Percentiles rank a stretch among this genome's conserved stretches.
Conservation (phyloP, 1,140 invertebrate species). For the Thalassaphorura encarpata region DNA sequence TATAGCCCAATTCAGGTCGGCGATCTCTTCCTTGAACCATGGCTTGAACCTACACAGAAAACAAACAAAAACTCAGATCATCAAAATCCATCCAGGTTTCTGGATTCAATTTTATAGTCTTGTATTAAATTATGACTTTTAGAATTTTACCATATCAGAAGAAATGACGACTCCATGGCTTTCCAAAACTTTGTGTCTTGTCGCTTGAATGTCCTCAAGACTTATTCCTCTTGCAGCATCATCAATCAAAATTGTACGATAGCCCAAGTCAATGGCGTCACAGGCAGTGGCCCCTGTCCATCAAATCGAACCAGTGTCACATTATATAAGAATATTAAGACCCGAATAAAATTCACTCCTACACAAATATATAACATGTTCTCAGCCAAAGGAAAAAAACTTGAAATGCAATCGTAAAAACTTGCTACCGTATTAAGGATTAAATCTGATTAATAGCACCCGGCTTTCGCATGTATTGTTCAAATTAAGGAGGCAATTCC, state of each 20-base stretch:
- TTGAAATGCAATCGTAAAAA: too few relatives aligned
- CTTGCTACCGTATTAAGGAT: too few relatives aligned
- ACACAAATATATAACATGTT: too few relatives aligned
- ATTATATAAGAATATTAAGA: too few relatives aligned
- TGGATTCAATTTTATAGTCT: too few relatives aligned
- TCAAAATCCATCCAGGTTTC: too few relatives aligned
- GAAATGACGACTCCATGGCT: slow-evolving; percentile 68
- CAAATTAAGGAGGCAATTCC: too few relatives aligned
- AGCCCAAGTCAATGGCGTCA: slow-evolving; percentile 77
- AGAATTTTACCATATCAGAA: slow-evolving; percentile 54
- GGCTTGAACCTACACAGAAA: slow-evolving; percentile 51
- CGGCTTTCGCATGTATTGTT: too few relatives aligned
- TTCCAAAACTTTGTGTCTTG: slow-evolving; percentile 59
- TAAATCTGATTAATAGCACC: too few relatives aligned
- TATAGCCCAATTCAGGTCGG: slow-evolving; percentile 73
- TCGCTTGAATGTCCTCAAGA: slow-evolving; percentile 68
- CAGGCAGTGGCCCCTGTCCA: slow-evolving; percentile 65
- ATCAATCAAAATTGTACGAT: slow-evolving; percentile 77
- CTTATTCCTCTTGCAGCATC: slow-evolving; percentile 84
- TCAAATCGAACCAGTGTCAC: not conserved
- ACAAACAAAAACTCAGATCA: too few relatives aligned
- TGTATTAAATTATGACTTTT: not conserved
- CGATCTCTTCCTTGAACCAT: slow-evolving; percentile 80
- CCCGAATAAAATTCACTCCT: too few relatives aligned
- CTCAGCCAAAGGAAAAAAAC: too few relatives aligned